Evolutionary conservation across 2,797 vertebrate species (phyloP).

Genomic region (Vireo griseus): DNA sequence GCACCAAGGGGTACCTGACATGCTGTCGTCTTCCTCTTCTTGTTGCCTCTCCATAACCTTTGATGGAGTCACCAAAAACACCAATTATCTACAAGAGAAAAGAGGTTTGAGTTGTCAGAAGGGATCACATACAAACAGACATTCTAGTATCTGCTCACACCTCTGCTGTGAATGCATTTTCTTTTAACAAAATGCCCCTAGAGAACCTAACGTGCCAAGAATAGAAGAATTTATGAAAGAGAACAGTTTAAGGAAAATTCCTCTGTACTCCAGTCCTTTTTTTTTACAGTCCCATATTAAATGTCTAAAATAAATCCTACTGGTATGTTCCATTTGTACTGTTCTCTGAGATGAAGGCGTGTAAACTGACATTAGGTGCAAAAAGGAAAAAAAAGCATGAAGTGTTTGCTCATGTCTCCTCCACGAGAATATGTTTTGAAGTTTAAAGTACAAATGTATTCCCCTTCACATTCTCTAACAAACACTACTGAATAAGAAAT

Average conservation of each 20-base stretch:
- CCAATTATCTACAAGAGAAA: slow-evolving; percentile 80
- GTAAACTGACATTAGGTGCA: background rate
- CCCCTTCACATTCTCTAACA: background rate
- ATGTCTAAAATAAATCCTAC: background rate
- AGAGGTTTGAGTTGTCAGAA: background rate
- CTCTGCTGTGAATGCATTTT: background rate
- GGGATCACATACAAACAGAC: background rate
- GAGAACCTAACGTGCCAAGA: background rate
- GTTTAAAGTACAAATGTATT: background rate
- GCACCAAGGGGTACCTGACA: slow-evolving; percentile 80
- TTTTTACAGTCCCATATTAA: background rate
- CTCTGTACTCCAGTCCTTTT: background rate
- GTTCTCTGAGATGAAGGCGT: background rate
- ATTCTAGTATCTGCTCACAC: background rate
- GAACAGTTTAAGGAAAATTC: background rate
- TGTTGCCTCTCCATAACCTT: slow-evolving; percentile 89
- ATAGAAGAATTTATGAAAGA: background rate
- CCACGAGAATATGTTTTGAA: background rate
- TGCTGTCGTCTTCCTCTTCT: slow-evolving; percentile 89
- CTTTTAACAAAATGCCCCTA: background rate
- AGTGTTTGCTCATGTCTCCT: background rate
- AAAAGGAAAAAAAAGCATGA: background rate
- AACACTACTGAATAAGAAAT: background rate
- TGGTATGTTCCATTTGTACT: background rate
- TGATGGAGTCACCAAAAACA: slow-evolving; percentile 90